A percentile compares a stretch with the other conserved stretches of the same genome.
Evolutionary conservation across 2,888 invertebrate species (phyloP).

Genomic region (Aelia acuminata): DNA sequence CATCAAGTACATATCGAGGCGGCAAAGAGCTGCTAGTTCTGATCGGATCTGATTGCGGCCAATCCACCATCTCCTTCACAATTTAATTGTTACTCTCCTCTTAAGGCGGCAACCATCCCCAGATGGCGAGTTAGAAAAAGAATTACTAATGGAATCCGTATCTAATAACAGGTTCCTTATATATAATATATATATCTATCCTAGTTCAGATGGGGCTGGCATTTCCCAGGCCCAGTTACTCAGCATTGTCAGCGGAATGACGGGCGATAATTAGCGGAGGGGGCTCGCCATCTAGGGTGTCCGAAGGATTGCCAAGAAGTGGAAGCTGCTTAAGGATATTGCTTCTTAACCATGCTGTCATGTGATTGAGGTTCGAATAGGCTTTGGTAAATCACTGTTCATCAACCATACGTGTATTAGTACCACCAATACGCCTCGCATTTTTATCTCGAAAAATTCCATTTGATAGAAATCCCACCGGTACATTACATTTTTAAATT

Average conservation of each 20-base stretch:
- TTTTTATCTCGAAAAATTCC: no score
- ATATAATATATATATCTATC: constrained; percentile 48
- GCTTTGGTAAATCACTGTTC: background rate
- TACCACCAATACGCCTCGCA: no score
- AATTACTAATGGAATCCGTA: constrained; percentile 55
- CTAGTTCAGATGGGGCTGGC: constrained; percentile 16
- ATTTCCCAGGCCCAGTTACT: constrained; percentile 53
- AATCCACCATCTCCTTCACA: constrained; percentile 1
- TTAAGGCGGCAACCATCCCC: constrained; percentile 29
- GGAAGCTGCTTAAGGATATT: constrained; percentile 24
- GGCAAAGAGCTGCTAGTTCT: background rate
- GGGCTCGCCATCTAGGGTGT: background rate
- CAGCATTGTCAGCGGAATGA: constrained; percentile 55
- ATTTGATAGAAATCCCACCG: no score
- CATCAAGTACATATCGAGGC: background rate
- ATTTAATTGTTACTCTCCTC: constrained; percentile 33
- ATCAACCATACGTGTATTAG: no score
- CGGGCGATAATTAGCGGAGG: constrained; percentile 26
- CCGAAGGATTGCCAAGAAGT: constrained; percentile 20
- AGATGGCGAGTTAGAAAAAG: background rate
- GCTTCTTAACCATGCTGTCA: background rate
- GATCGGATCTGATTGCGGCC: background rate
- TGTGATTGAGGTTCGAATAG: background rate
- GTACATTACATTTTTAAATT: no score
- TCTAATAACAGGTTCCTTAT: constrained; percentile 57